Percentiles rank a stretch among this genome's conserved stretches.
phyloP scores from a whole-genome alignment of 2,888 invertebrate species.

The Reticulitermes lucifugus region DNA sequence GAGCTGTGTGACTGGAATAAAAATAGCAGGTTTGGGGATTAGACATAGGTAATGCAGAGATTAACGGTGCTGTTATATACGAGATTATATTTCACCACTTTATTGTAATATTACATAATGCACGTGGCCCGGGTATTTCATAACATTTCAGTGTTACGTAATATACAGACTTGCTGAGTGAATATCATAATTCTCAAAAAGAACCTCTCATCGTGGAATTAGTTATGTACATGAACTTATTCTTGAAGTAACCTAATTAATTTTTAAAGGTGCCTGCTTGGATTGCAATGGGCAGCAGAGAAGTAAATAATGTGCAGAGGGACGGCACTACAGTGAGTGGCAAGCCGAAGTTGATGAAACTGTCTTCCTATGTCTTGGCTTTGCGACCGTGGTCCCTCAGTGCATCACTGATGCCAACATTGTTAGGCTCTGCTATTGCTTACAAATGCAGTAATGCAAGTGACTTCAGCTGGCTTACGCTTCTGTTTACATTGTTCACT shows the following conservation, averaged over 20 bases:
- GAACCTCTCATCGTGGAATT: no score
- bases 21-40: background rate
- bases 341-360: slow-evolving; percentile 78
- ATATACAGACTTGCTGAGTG: no score
- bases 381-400: slow-evolving; percentile 95
- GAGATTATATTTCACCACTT: no score
- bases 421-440: slow-evolving; percentile 89
- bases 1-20: background rate
- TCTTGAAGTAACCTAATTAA: background rate
- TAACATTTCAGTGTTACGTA: no score
- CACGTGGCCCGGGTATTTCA: no score
- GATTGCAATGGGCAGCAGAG: slow-evolving; percentile 40
- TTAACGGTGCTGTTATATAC: no score
- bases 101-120: no score
- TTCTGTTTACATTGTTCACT: slow-evolving; percentile 86
- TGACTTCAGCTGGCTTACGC: slow-evolving; percentile 82
- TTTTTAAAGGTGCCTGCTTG: slow-evolving; percentile 20
- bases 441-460: slow-evolving; percentile 75
- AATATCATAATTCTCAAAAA: no score
- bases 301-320: slow-evolving; percentile 43
- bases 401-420: slow-evolving; percentile 90
- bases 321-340: slow-evolving; percentile 13
- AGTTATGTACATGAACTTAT: background rate
- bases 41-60: background rate
- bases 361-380: slow-evolving; percentile 89